These are phyloP conservation scores for Myotis daubentonii DNA, from an alignment of 2,797 vertebrate genomes.

Conservation along the genomic window DNA sequence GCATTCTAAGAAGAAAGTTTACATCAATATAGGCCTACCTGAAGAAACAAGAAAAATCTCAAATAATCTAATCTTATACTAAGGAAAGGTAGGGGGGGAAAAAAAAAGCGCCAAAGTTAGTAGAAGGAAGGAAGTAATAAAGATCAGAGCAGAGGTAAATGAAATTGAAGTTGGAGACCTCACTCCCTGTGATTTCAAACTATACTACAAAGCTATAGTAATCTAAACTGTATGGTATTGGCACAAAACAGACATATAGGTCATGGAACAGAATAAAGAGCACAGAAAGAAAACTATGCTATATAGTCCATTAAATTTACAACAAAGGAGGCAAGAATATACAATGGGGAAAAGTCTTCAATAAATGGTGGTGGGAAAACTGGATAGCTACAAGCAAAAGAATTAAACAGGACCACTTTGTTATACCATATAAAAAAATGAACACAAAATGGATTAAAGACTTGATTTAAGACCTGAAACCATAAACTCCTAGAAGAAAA, in stretches of 20 bases:
- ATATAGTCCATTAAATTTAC: background rate
- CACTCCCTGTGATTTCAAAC: background rate
- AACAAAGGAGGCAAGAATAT: background rate
- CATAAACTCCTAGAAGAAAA: background rate
- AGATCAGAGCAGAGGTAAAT: background rate
- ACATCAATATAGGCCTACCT: background rate
- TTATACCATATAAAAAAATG: background rate
- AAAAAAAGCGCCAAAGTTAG: background rate
- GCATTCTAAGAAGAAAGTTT: background rate
- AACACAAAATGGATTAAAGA: background rate
- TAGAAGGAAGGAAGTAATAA: background rate
- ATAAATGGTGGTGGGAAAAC: background rate
- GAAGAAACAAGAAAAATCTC: background rate
- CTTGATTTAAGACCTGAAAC: background rate
- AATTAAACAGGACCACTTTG: background rate
- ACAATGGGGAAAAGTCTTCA: background rate
- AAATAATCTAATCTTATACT: background rate
- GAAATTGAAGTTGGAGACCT: background rate
- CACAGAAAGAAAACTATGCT: background rate
- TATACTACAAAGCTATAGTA: background rate
- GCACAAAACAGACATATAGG: background rate
- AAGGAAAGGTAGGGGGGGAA: background rate
- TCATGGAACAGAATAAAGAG: background rate
- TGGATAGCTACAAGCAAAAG: background rate
- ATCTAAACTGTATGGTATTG: background rate